Evolutionary conservation across 1,140 invertebrate species (phyloP), one percentile per base, ranked within the genome.

Genomic region (Pseudomyrmex gracilis): DNA sequence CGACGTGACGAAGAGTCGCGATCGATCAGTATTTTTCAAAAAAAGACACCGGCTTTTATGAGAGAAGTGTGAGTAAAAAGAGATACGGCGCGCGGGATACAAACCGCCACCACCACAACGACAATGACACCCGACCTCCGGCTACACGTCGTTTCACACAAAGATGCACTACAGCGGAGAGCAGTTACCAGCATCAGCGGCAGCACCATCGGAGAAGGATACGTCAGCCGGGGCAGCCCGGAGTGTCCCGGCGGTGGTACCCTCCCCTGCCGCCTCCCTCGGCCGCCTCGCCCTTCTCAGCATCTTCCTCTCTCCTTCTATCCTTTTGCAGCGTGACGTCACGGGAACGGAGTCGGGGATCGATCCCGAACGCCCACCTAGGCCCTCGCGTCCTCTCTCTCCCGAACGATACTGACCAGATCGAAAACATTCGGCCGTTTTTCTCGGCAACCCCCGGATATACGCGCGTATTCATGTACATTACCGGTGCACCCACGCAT

Each of bases 341-440:
- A 89, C 87, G 87, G 88, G 85, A 89, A 88, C 71, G 78, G 57
- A 89, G 86, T 85, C 83, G 86, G 84, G 84, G 87, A 89, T 89
- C 88, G 88, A 89, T 89, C 82, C 85, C 74, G 55, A 61, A 82
- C 87, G 68, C 84, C 78, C 86, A 78, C 73, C 53, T 22, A 57
- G 34, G 53, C 43, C 51, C 80, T 49, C 73, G 51, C 76, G 60
- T 73, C 87, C 70, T 68, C 71, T 10, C 58, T 66, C 34, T 57
- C 51, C 15, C 13, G 43, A 20, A 12, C 24, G n/a, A 34, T 88
- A 89, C 76, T 86, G 80, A 73, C 76, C 85, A 63, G 22, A 12
- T 73, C 55, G 85, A 89, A 89, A 89, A 89, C 88, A 89, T 89
- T 63, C 71, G 87, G 57, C 87, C 70, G 43, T 43, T 49, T 51